Evolutionary conservation across 2,888 invertebrate genomes (phyloP), one percentile per base, ranked within the genome.

Genomic region (Xestia xanthographa): DNA sequence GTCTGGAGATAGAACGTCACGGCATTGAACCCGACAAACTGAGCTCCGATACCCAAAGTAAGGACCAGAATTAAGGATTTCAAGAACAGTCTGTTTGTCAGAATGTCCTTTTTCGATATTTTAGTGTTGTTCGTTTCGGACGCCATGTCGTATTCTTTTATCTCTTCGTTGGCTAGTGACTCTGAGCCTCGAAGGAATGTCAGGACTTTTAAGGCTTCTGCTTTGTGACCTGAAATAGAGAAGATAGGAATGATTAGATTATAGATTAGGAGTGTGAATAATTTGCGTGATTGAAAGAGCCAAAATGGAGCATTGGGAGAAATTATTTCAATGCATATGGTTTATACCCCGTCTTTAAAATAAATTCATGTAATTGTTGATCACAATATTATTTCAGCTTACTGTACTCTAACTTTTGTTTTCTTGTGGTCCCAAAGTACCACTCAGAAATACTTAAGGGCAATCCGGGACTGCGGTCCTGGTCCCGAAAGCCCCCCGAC

Each of bases 1-100:
- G 94, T 92, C 86, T 95, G 95, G 3, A 95, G 82, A 71, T 95
- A 95, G 81, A 92, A 93, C 0, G 91, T 82, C 0, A 95, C 91
- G 0, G 91, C 92, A 60, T 94, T 94, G 58, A 90, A 94, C 0
- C 95, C 94, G 0, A 89, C 84, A 0, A 93, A 68, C 29, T 94
- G 93, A 0, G 82, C 9, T 0, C 86, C 88, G 0, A 87, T 56
- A 5, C 73, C 79, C 17, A 82, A 1, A 1, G 71, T 14, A 0
- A 86, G 14, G 1, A 76, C 80, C 6, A 87, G 22, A 1, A 71
- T 0, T 5, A 84, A 3, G 3, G 86, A 86, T 66, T 87, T 87
- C 5, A 84, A 14, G 45, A 87, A 87, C 1, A 87, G 26, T 34
- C 14, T 66, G 56, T 88, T 87, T 0, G 41, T 75, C 1, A 88